Percentiles rank a stretch among this genome's conserved stretches.
Conservation (phyloP, 2,113 vertebrate genomes). For the Paraplagusia blochii region DNA sequence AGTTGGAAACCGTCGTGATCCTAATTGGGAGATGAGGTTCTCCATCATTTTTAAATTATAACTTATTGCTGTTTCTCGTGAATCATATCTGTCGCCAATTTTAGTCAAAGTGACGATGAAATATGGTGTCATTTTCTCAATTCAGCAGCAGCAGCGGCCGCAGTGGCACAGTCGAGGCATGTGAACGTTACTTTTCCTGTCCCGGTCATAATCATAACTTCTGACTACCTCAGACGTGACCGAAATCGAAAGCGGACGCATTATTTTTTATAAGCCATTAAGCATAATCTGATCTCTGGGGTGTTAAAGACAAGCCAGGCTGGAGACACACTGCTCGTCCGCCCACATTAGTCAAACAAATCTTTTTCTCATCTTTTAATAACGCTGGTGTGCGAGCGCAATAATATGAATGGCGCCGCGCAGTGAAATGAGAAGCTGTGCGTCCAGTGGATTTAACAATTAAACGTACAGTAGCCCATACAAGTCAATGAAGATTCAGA, state of each 20-base stretch:
- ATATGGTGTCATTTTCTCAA: slow-evolving; percentile 1
- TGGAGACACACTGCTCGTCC: slow-evolving; percentile 40
- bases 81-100: slow-evolving; percentile 31
- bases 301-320: slow-evolving; percentile 62
- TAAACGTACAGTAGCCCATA: no score
- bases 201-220: slow-evolving; percentile 38
- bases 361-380: slow-evolving; percentile 56
- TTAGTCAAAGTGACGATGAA: slow-evolving; percentile 11
- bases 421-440: no score
- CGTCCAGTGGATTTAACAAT: no score
- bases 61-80: slow-evolving; percentile 44
- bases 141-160: no score
- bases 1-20: slow-evolving; percentile 35
- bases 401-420: neutral
- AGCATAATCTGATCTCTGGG: slow-evolving; percentile 53
- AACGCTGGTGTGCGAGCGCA: slow-evolving; percentile 17
- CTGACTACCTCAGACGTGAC: slow-evolving; percentile 30
- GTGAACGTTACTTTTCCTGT: slow-evolving; percentile 10
- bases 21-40: slow-evolving; percentile 46
- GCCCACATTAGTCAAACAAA: slow-evolving; percentile 54
- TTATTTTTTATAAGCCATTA: slow-evolving; percentile 50
- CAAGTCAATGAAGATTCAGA: no score
- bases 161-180: neutral
- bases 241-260: slow-evolving; percentile 49
- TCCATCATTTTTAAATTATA: slow-evolving; percentile 53